Base-by-base conservation (phyloP, 2,113 vertebrate species). In the Odobenus rosmarus region DNA sequence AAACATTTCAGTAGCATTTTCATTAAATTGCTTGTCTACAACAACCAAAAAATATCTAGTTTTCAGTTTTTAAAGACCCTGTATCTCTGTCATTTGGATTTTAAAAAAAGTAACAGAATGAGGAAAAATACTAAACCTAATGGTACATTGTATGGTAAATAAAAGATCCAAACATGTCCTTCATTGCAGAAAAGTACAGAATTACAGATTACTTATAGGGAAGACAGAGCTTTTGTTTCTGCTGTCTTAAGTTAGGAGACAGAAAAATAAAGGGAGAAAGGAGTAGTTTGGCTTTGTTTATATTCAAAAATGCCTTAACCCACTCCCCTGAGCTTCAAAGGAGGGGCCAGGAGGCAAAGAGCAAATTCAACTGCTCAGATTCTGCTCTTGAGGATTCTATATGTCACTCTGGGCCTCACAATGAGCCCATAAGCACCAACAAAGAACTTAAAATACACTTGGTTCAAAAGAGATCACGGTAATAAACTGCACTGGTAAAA, bases 1-100 rank as follows among this genome's bases (percentile, higher is more conserved):
- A 98, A 91, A 74, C 91, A 98, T 98, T 98, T 98, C 95, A 98
- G 98, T 93, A 97, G 97, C 88, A 98, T 98, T 98, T 98, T 98
- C 97, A 98, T 98, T 98, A 98, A 98, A 97, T 96, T 97, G 96
- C 95, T 98, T 98, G 93, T 98, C 98, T 97, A 84, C 89, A 97
- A 96, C 67, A 88, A 96, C 90, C 69, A 86, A 88, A 97, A 96
- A 88, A 84, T 61, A 26, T 83, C 91, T 86, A 76, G 91, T 96
- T 96, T 96, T 86, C 92, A 93, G 46, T 28, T 97, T 98, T 97
- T 97, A 94, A 98, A 98, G 96, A 97, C 39, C 57, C 84, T 95
- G 26, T 53, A 80, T 90, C 87, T 97, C 86, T 67, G 14, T 53
- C 82, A 11, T 91, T 94, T 88, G 61, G 11, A 59, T 57, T 76